Base-by-base conservation (phyloP, 2,113 vertebrate species). In the Chloroceryle aenea region DNA sequence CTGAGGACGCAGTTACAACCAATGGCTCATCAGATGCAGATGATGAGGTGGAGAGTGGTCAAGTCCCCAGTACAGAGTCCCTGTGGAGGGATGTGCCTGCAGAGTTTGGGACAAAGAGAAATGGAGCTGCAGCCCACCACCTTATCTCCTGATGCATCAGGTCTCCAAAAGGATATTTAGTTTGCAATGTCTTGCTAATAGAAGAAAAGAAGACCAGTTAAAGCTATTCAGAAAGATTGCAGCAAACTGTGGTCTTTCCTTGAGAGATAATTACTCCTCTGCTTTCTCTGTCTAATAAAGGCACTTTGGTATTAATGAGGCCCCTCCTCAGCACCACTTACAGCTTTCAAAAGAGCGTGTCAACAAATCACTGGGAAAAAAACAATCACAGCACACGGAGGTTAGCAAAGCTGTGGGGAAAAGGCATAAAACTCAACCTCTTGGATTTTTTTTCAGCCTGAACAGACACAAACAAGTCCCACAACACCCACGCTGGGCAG, bases 321-420 rank as follows among this genome's bases (percentile, higher is more conserved):
- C 16, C 48, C 73, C 50, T 85, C 43, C 67, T 64, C 74, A 47
- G 55, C 45, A n/a, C 14, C 85, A 43, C 63, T 43, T 53, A 14
- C 16, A 76, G 40, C 93, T 61, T 75, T 34, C 68, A 17, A 27
- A 88, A 36, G 56, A 43, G 10, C 1, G 0, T 17, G 10, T 29
- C 2, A 2, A 50, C 34, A 55, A 85, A 89, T n/a, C 89, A 55
- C 34, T 17, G 26, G 52, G 52, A 64, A 67, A 52, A 50, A 58
- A 71, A 17, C 0, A 0, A 42, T 43, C 52, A 1, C 71, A 29
- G 52, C 12, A 7, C 9, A 5, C 0, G 13, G 84, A 59, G 0
- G 5, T 69, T 25, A 58, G 84, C 79, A 63, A 63, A 80, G 38
- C 43, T 75, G 59, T 32, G 38, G 22, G 32, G 59, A 40, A 56